Percentiles rank a stretch among this genome's conserved stretches.
Conservation (phyloP, 2,797 vertebrate genomes). For the Ispidina picta region DNA sequence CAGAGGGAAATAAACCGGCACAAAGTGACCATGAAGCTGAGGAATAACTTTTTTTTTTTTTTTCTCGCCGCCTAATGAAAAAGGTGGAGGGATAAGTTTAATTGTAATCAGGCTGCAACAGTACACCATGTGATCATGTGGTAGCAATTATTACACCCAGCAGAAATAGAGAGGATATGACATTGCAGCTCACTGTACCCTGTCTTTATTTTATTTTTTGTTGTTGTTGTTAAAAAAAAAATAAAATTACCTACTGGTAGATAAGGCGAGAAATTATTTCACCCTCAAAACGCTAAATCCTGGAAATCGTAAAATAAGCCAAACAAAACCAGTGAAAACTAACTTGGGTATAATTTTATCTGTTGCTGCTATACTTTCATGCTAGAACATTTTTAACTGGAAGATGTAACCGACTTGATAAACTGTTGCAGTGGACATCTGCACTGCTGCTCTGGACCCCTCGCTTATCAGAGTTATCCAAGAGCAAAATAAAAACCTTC, state of each 20-base stretch:
- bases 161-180: conserved; percentile 38
- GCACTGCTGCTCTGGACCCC: neutral
- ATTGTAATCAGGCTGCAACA: conserved; percentile 67
- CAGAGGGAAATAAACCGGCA: conserved; percentile 36
- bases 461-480: neutral
- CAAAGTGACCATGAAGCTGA: conserved; percentile 49
- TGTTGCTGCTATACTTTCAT: neutral
- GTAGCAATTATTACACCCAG: conserved; percentile 66
- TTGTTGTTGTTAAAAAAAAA: neutral
- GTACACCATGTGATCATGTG: conserved; percentile 68
- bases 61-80: conserved; percentile 17
- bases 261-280: neutral
- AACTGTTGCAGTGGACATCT: neutral
- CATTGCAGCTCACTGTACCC: neutral
- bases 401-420: neutral
- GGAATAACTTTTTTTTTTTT: conserved; percentile 42
- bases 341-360: neutral
- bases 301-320: neutral
- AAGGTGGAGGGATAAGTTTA: conserved; percentile 56
- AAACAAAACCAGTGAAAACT: neutral
- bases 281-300: neutral
- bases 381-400: neutral
- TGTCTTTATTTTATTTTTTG: neutral
- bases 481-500: neutral
- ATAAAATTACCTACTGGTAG: neutral